phyloP scores from a whole-genome alignment of 1,140 invertebrate species.

The Brachionus sp. region DNA sequence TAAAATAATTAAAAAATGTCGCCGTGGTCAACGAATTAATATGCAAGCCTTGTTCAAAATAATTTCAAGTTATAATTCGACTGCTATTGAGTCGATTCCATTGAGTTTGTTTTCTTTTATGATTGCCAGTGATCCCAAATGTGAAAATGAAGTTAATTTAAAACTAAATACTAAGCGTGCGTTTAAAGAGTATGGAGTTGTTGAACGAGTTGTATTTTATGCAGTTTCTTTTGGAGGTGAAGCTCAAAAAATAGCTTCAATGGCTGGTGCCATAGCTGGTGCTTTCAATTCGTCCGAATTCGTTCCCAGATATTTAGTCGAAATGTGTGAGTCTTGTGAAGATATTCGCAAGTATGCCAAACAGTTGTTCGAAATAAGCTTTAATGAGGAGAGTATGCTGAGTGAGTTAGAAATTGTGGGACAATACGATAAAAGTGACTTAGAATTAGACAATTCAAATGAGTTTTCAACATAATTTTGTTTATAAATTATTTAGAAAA shows the following conservation, averaged over 20 bases:
- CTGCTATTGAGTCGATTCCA: constrained; percentile 34
- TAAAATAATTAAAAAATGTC: constrained; percentile 41
- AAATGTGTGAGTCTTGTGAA: constrained; percentile 65
- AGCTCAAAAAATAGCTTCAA: constrained; percentile 74
- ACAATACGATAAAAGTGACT: not conserved
- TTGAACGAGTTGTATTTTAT: constrained; percentile 68
- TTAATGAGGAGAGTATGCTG: not conserved
- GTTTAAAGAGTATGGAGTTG: constrained; percentile 61
- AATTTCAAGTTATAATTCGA: not conserved
- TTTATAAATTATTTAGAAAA: not conserved
- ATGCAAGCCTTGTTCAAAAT: constrained; percentile 46
- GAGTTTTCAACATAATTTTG: not conserved
- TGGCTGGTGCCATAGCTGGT: constrained; percentile 73
- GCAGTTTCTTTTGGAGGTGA: constrained; percentile 73
- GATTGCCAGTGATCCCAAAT: constrained; percentile 31
- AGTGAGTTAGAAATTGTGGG: not conserved
- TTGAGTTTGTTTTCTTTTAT: constrained; percentile 30
- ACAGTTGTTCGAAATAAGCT: constrained; percentile 55
- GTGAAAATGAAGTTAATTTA: constrained; percentile 36
- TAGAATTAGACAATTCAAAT: not conserved
- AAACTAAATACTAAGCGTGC: constrained; percentile 3
- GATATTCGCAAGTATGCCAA: constrained; percentile 58
- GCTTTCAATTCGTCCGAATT: constrained; percentile 68
- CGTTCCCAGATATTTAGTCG: constrained; percentile 64
- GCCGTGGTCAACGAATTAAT: constrained; percentile 5